Evolutionary conservation across 2,888 invertebrate species (phyloP).

Genomic region (Cephus nigrinus): DNA sequence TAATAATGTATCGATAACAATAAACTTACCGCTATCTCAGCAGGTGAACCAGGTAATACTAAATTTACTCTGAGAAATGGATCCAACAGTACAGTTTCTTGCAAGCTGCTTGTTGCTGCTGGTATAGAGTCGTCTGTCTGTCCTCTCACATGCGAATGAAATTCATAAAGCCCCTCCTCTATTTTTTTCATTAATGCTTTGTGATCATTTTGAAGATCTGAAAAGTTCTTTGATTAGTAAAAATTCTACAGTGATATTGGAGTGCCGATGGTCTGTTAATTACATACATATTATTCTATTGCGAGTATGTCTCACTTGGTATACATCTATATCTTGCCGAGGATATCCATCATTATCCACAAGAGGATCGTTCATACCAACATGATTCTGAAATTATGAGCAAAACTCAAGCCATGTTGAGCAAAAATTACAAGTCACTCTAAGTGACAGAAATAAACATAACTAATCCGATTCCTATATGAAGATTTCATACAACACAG

Average conservation of each 20-base stretch:
- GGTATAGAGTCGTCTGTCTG: constrained; percentile 40
- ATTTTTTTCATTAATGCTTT: constrained; percentile 86
- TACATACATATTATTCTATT: constrained; percentile 88
- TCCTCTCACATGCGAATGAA: constrained; percentile 68
- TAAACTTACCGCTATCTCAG: constrained; percentile 79
- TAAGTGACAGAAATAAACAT: neutral
- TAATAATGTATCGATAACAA: constrained; percentile 11
- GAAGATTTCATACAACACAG: neutral
- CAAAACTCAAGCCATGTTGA: neutral
- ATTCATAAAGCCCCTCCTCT: constrained; percentile 78
- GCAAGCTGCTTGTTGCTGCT: constrained; percentile 22
- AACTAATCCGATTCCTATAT: neutral
- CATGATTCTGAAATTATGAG: constrained; percentile 72
- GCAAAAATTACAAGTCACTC: constrained; percentile 32
- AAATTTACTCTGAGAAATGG: constrained; percentile 79
- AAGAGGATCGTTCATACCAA: constrained; percentile 87
- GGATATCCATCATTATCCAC: constrained; percentile 91
- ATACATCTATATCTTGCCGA: constrained; percentile 88
- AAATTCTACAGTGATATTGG: neutral
- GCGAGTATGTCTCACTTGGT: constrained; percentile 89
- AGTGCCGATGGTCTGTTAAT: neutral
- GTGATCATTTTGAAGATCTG: constrained; percentile 90
- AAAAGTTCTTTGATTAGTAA: constrained; percentile 18
- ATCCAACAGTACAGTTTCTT: constrained; percentile 49
- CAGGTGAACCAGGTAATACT: constrained; percentile 83